phyloP scores from a whole-genome alignment of 1,140 invertebrate genomes.

The Notospermus geniculatus region DNA sequence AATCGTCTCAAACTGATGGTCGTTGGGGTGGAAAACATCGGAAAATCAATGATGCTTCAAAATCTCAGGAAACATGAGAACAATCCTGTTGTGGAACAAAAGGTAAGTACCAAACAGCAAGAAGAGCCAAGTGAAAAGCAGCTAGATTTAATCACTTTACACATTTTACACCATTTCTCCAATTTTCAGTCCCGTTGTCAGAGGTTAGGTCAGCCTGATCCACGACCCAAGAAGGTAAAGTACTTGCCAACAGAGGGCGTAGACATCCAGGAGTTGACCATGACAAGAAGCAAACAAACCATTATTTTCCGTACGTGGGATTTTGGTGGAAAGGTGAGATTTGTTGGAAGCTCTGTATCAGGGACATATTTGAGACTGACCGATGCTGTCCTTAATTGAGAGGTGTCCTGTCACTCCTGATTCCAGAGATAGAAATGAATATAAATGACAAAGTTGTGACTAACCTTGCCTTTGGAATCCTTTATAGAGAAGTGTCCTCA shows the following conservation, averaged over 20 bases:
- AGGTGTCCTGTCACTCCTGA: slow-evolving; percentile 95
- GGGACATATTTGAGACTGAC: not conserved
- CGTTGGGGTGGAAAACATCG: slow-evolving; percentile 89
- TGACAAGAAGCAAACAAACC: slow-evolving; percentile 57
- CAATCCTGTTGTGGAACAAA: not conserved
- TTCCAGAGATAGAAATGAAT: slow-evolving; percentile 87
- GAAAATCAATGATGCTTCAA: slow-evolving; percentile 90
- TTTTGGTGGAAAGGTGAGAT: slow-evolving; percentile 85
- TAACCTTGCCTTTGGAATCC: too few relatives aligned
- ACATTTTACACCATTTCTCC: too few relatives aligned
- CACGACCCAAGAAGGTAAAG: slow-evolving; percentile 64
- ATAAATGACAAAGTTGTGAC: too few relatives aligned
- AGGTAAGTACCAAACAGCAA: not conserved
- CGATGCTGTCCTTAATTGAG: slow-evolving; percentile 66
- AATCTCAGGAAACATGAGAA: slow-evolving; percentile 81
- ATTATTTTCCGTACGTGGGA: slow-evolving; percentile 99
- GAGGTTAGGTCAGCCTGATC: slow-evolving; percentile 52
- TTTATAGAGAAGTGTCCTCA: not conserved
- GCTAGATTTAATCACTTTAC: too few relatives aligned
- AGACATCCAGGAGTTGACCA: slow-evolving; percentile 84
- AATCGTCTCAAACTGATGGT: slow-evolving; percentile 97
- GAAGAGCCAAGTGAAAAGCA: slow-evolving; percentile 23
- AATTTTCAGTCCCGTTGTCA: slow-evolving; percentile 32
- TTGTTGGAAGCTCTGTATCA: not conserved
- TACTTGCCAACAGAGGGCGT: slow-evolving; percentile 90